These are phyloP conservation scores for Pseudopodoces humilis DNA, from an alignment of 2,113 vertebrate genomes.

Conservation along the genomic window DNA sequence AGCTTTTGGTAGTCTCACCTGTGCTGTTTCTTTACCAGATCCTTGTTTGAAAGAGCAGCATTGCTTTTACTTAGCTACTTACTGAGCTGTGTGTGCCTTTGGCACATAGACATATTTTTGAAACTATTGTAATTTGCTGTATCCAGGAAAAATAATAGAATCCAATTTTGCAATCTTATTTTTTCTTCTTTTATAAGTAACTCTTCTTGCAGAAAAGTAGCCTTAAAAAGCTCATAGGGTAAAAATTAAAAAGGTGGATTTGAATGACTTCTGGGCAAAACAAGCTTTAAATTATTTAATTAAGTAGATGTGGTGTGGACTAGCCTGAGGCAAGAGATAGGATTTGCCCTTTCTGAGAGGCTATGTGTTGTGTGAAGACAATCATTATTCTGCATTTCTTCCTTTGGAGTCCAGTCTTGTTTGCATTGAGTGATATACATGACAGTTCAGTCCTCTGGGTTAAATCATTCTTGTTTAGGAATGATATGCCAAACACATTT, in stretches of 20 bases:
- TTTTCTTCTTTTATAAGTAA: neutral
- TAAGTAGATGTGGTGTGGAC: neutral
- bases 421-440: neutral
- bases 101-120: neutral
- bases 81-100: neutral
- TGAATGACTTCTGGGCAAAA: neutral
- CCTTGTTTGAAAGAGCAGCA: neutral
- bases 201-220: neutral
- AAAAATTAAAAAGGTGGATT: neutral
- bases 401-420: neutral
- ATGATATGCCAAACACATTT: neutral
- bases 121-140: neutral
- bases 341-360: neutral
- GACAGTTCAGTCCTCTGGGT: neutral
- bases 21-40: neutral
- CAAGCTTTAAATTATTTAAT: neutral
- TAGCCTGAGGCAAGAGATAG: neutral
- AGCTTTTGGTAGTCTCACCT: neutral
- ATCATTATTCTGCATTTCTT: neutral
- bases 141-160: neutral
- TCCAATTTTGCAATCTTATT: neutral
- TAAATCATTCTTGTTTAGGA: neutral
- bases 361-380: neutral
- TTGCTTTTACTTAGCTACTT: neutral
- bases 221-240: neutral